These are phyloP conservation scores for Zosterops hypoxanthus DNA, from an alignment of 2,113 vertebrate genomes.

Conservation along the genomic window DNA sequence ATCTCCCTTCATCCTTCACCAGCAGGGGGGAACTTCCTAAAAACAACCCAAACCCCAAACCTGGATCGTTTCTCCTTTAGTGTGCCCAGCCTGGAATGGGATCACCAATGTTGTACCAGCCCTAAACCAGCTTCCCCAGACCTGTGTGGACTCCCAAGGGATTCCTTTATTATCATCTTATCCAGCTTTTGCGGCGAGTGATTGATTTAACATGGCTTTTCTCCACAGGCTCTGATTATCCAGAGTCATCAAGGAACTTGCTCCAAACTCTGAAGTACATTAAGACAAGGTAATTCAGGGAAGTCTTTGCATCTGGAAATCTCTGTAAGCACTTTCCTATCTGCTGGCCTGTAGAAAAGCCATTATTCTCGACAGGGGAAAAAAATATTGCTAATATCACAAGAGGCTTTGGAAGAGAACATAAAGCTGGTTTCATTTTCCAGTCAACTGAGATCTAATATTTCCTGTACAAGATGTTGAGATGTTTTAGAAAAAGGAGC, in stretches of 20 bases:
- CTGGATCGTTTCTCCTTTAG: background rate
- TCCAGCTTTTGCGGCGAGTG: background rate
- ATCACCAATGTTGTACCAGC: background rate
- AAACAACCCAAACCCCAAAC: background rate
- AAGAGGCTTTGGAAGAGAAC: conserved; percentile 47
- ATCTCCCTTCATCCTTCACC: background rate
- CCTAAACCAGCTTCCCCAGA: background rate
- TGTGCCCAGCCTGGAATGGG: accelerated
- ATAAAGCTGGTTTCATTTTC: conserved; percentile 53
- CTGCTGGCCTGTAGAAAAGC: conserved; percentile 63
- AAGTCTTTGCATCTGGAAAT: conserved; percentile 59
- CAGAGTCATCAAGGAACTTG: conserved; percentile 40
- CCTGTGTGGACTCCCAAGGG: background rate
- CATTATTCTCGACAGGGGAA: conserved; percentile 56
- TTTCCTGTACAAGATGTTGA: conserved; percentile 42
- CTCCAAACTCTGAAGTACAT: conserved; percentile 40
- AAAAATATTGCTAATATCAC: conserved; percentile 43
- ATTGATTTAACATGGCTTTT: conserved; percentile 21
- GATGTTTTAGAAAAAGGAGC: background rate
- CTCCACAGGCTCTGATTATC: conserved; percentile 6
- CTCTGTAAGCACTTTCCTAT: conserved; percentile 50
- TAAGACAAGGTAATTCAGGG: conserved; percentile 60
- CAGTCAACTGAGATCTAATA: conserved; percentile 34
- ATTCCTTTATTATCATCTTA: background rate
- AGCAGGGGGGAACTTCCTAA: background rate